phyloP scores from a whole-genome alignment of 1,140 invertebrate species.

The Apis dorsata region DNA sequence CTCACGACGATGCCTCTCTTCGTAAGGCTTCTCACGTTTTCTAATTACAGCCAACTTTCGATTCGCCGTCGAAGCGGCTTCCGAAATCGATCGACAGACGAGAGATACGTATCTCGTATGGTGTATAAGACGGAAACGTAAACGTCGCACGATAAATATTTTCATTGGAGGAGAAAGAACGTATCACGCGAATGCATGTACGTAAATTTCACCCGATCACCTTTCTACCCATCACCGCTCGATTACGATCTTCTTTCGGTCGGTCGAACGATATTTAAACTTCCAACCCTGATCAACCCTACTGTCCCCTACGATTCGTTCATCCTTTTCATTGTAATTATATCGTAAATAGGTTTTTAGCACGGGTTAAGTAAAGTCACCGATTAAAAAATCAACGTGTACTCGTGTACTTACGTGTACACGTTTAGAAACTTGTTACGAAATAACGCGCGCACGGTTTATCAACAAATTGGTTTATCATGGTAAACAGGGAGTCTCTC shows the following conservation, averaged over 20 bases:
- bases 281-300: too few species aligned
- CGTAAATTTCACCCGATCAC: not conserved
- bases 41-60: conserved; percentile 14
- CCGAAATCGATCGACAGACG: conserved; percentile 4
- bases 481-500: not conserved
- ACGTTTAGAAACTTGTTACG: not conserved
- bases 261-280: too few species aligned
- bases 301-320: too few species aligned
- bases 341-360: too few species aligned
- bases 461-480: not conserved
- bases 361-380: too few species aligned
- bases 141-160: too few species aligned
- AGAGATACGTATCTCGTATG: not conserved
- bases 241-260: too few species aligned
- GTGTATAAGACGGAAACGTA: too few species aligned
- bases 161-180: not conserved
- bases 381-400: too few species aligned
- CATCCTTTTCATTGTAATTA: too few species aligned
- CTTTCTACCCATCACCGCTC: too few species aligned
- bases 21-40: not conserved
- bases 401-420: not conserved
- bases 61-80: not conserved
- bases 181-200: not conserved
- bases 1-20: not conserved
- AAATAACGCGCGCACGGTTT: not conserved